These are phyloP conservation scores for Oriolus oriolus DNA, from an alignment of 2,113 vertebrate species.

Conservation along the genomic window DNA sequence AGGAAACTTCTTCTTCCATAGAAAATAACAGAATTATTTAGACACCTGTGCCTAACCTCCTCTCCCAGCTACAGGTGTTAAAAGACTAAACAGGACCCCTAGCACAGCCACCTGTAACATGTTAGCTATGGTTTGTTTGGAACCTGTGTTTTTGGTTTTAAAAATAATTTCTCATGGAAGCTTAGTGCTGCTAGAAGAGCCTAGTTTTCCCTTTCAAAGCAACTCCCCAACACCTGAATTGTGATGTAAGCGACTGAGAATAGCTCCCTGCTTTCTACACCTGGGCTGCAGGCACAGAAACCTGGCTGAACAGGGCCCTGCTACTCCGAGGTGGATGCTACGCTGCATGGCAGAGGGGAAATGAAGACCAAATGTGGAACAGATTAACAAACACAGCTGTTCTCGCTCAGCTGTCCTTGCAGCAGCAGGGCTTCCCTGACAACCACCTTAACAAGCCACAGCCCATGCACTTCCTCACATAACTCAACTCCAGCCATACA, in stretches of 20 bases:
- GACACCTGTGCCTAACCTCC: not conserved
- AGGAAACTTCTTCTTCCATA: not conserved
- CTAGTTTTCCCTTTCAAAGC: not conserved
- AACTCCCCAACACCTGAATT: not conserved
- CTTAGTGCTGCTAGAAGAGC: not conserved
- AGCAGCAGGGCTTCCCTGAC: not conserved
- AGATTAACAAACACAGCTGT: not conserved
- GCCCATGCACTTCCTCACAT: rapidly evolving
- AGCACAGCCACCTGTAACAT: not conserved
- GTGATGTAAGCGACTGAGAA: not conserved
- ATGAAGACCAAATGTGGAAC: not conserved
- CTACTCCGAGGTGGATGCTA: not conserved
- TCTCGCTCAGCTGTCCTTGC: not conserved
- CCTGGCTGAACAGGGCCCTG: not conserved
- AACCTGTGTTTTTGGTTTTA: not conserved
- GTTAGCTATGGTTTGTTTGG: not conserved
- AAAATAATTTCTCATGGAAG: not conserved
- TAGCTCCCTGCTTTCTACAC: not conserved
- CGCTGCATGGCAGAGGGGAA: not conserved
- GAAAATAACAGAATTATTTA: not conserved
- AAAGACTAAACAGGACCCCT: not conserved
- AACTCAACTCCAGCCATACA: rapidly evolving
- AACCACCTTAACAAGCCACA: not conserved
- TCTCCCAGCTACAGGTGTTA: not conserved
- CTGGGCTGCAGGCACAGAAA: not conserved